Conservation (phyloP, 2,113 vertebrate species). For the Nothobranchius kuhntae region DNA sequence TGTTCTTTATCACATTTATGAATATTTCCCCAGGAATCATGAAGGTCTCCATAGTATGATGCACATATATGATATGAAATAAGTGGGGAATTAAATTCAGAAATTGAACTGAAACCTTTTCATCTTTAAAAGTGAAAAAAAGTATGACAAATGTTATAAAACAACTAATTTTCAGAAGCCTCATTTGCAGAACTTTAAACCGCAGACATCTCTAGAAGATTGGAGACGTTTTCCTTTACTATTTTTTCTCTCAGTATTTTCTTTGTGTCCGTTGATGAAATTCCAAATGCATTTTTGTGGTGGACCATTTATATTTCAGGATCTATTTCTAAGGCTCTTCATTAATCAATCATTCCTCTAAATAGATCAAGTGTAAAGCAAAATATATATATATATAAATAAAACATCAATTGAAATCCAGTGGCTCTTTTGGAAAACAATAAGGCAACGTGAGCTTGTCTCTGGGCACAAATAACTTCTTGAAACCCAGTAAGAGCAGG, state of each 20-base stretch:
- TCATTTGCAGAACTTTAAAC: constrained; percentile 3
- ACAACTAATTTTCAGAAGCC: neutral
- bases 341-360: constrained; percentile 48
- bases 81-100: neutral
- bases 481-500: neutral
- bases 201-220: constrained; percentile 9
- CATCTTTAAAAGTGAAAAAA: neutral
- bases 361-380: neutral
- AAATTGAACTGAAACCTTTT: neutral
- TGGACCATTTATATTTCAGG: constrained; percentile 36
- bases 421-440: too few species aligned
- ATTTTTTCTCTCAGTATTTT: neutral
- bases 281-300: constrained; percentile 26
- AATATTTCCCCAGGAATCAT: neutral
- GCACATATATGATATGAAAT: constrained; percentile 7
- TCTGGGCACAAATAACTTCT: neutral
- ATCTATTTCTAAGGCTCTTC: neutral
- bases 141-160: neutral
- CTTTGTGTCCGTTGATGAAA: constrained; percentile 15
- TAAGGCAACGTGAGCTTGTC: neutral
- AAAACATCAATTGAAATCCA: too few species aligned
- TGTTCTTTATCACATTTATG: constrained; percentile 3
- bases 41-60: neutral
- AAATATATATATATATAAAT: too few species aligned
- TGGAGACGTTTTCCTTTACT: neutral